Evolutionary conservation across 2,113 vertebrate species (phyloP).

Genomic region (Clarias macrocephalus): DNA sequence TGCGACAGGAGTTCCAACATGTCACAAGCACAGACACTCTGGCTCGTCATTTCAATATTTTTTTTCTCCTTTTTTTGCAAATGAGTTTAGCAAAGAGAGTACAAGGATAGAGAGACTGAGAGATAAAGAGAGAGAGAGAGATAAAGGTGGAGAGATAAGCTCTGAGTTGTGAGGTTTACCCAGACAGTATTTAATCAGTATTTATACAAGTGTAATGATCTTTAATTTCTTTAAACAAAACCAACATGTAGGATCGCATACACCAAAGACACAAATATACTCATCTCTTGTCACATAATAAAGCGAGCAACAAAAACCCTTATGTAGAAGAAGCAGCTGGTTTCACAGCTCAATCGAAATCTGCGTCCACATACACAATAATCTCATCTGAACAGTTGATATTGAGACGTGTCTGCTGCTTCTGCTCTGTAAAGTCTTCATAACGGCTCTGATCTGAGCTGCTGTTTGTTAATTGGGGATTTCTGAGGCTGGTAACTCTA

Average conservation of each 20-base stretch:
- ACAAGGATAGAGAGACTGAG: background rate
- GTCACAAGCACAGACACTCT: slow-evolving; percentile 21
- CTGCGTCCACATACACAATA: too few species aligned
- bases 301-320: background rate
- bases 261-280: background rate
- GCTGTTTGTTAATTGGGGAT: too few species aligned
- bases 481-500: too few species aligned
- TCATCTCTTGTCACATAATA: background rate
- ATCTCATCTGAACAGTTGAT: too few species aligned
- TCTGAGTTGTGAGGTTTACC: background rate
- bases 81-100: background rate
- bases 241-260: background rate
- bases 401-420: too few species aligned
- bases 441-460: too few species aligned
- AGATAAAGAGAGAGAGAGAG: background rate
- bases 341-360: background rate
- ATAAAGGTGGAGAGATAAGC: background rate
- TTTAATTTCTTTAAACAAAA: background rate
- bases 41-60: slow-evolving; percentile 8
- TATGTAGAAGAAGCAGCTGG: background rate
- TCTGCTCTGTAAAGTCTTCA: too few species aligned
- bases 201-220: background rate
- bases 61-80: background rate
- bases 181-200: background rate
- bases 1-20: background rate